Conservation (phyloP, 2,113 vertebrate genomes). For the Platysternon megacephalum region DNA sequence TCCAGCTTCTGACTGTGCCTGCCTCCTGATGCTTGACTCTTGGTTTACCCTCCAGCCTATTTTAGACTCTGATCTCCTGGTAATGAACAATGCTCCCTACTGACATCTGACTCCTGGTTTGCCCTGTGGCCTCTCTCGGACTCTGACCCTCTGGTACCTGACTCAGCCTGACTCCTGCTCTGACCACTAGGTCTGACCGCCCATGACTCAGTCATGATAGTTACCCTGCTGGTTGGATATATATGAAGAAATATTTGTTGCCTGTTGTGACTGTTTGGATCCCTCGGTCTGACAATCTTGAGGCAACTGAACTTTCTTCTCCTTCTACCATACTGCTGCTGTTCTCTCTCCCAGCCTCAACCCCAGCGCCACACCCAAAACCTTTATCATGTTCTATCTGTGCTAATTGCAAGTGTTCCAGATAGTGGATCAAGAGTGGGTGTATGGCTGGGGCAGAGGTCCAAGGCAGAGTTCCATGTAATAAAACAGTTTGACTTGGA, state of each 20-base stretch:
- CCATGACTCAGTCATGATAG: neutral
- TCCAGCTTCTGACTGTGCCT: neutral
- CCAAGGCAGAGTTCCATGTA: constrained; percentile 53
- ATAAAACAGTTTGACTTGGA: constrained; percentile 44
- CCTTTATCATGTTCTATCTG: constrained; percentile 10
- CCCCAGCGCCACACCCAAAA: neutral
- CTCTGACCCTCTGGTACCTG: neutral
- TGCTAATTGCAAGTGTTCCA: constrained; percentile 46
- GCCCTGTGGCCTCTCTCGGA: neutral
- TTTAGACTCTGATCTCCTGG: neutral
- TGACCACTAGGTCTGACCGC: neutral
- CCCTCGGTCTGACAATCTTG: neutral
- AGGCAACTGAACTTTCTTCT: constrained; percentile 6
- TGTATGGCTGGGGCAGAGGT: constrained; percentile 59
- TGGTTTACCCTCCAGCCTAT: neutral
- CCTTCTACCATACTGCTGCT: neutral
- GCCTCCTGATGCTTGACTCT: neutral
- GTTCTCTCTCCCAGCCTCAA: constrained; percentile 28
- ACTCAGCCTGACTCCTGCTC: neutral
- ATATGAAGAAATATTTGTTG: fast-evolving
- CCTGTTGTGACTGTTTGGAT: neutral
- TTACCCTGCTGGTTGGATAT: neutral
- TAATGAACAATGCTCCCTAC: neutral
- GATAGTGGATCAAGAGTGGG: constrained; percentile 54
- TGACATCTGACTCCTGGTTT: neutral